These are phyloP conservation scores for Sminthurinus aureus DNA, from an alignment of 2,888 invertebrate genomes.

Conservation along the genomic window DNA sequence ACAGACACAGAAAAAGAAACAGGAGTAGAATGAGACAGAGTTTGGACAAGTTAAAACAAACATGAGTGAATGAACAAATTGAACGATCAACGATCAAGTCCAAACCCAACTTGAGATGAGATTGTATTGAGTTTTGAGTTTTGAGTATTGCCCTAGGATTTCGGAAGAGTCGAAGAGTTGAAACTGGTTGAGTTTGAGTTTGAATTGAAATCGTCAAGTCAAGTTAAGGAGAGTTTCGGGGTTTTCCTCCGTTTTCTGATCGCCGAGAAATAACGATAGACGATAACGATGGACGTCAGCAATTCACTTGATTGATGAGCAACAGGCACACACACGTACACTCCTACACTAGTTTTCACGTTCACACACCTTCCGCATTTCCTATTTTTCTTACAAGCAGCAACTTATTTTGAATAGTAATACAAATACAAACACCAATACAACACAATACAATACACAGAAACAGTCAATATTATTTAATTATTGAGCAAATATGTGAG, in stretches of 20 bases:
- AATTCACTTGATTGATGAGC: constrained; percentile 34
- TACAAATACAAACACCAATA: not conserved
- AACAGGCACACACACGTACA: constrained; percentile 24
- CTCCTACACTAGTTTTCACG: not conserved
- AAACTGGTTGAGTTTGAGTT: no score
- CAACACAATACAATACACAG: no score
- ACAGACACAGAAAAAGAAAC: no score
- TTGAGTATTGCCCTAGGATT: not conserved
- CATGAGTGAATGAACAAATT: no score
- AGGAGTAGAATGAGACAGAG: no score
- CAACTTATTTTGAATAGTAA: no score
- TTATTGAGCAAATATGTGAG: not conserved
- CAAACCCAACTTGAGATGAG: no score
- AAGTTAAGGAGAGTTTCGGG: not conserved
- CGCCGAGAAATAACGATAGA: constrained; percentile 2
- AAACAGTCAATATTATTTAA: not conserved
- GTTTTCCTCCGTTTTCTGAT: not conserved
- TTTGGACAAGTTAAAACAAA: no score
- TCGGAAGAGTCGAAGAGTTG: no score
- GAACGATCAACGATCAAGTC: no score
- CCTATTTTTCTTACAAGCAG: no score
- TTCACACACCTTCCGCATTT: not conserved
- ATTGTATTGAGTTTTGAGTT: not conserved
- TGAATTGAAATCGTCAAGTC: not conserved
- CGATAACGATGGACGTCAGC: constrained; percentile 23